Conservation (phyloP, 2,797 vertebrate genomes). For the Labroides dimidiatus region DNA sequence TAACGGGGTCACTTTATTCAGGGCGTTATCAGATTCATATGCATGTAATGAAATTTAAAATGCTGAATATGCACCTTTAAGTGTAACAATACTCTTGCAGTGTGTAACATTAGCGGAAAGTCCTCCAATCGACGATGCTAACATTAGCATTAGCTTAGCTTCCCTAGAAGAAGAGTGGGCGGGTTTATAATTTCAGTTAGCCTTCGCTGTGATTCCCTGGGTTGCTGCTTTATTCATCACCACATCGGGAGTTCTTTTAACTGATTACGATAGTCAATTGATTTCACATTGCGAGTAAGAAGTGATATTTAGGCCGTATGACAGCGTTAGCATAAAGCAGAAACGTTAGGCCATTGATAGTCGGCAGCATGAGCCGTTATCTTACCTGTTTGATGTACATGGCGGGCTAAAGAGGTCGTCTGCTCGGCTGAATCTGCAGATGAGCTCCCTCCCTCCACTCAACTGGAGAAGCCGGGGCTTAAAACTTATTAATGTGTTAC, state of each 20-base stretch:
- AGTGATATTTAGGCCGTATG: no score
- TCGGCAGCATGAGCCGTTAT: constrained; percentile 40
- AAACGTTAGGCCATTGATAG: constrained; percentile 10
- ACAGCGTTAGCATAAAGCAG: neutral
- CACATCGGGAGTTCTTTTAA: accelerated
- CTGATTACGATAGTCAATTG: neutral
- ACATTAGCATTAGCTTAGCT: constrained; percentile 66
- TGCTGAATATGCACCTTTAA: no score
- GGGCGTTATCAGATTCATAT: neutral
- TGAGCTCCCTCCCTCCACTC: constrained; percentile 63
- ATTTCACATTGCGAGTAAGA: accelerated
- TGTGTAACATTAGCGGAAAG: no score
- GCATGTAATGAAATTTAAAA: no score
- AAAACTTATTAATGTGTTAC: constrained; percentile 30
- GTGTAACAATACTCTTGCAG: accelerated
- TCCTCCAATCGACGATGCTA: neutral
- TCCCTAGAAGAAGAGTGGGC: constrained; percentile 30
- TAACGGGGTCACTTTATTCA: neutral
- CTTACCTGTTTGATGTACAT: constrained; percentile 91
- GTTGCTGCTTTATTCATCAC: accelerated
- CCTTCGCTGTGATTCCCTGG: constrained; percentile 14
- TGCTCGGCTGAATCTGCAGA: constrained; percentile 53
- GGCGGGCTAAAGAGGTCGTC: constrained; percentile 50
- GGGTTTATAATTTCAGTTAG: neutral
- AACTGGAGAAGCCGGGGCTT: constrained; percentile 65